Base-by-base conservation (phyloP, 2,797 vertebrate genomes). In the Buceros bicornis region DNA sequence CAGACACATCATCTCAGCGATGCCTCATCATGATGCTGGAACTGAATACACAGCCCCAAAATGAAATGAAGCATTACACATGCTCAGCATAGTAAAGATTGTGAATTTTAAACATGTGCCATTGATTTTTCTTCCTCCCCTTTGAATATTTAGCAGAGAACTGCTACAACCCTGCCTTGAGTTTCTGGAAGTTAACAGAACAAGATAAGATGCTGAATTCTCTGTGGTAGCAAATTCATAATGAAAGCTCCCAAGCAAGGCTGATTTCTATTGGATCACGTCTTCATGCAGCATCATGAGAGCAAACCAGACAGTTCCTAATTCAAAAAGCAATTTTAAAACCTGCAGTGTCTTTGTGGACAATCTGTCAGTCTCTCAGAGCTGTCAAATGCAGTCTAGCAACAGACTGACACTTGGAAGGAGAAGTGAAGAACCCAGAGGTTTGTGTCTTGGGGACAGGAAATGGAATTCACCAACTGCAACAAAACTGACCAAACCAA, bases 321-420 rank as follows among this genome's bases (percentile, higher is more conserved):
- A 80, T 50, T 69, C 60, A 82, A 82, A 85, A 94, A 89, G 42
- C 56, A 92, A n/a, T 83, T 88, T 66, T 45, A 73, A 93, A 86
- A 66, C 48, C 35, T 13, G 3, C 25, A 8, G 22, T 64, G n/a
- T 40, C 79, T 51, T 86, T 74, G 60, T 50, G 10, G 47, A 70
- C 43, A 89, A 81, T 35, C 20, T 67, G 13, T 73, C 78, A 79
- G 45, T 11, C 20, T 58, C 45, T 69, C 72, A 37, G 60, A 90
- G 62, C 21, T 89, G 79, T 45, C 58, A 82, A 82, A 69, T 28
- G 33, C 33, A 72, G n/a, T 58, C 70, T 54, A 74, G 21, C 33
- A 88, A 64, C 16, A 71, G 43, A 65, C 22, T 42, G 45, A 90
- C 79, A 70, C 26, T 25, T 31, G 48, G 28, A 60, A n/a, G 11